phyloP scores from a whole-genome alignment of 2,888 invertebrate species.

The Sesia bembeciformis region DNA sequence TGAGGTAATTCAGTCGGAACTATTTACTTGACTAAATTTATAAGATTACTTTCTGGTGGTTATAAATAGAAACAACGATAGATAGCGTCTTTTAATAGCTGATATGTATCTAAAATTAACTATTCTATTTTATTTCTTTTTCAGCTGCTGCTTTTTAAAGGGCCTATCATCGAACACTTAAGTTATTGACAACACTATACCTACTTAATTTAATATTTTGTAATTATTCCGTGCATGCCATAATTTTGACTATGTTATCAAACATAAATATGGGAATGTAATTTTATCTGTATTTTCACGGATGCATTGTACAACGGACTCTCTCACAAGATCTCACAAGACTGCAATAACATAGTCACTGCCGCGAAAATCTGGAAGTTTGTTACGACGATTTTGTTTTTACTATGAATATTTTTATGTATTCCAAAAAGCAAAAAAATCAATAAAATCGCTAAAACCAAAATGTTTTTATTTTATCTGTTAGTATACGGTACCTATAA shows the following conservation, averaged over 20 bases:
- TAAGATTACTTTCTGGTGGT: neutral
- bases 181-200: slow-evolving; percentile 17
- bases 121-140: slow-evolving; percentile 27
- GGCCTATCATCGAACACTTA: slow-evolving; percentile 44
- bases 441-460: slow-evolving; percentile 47
- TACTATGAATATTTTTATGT: slow-evolving; percentile 63
- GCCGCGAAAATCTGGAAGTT: slow-evolving; percentile 45
- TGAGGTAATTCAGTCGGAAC: neutral
- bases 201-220: slow-evolving; percentile 43
- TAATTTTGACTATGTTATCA: slow-evolving; percentile 57
- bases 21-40: neutral
- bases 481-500: neutral
- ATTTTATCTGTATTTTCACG: neutral
- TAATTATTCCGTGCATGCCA: slow-evolving; percentile 32
- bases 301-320: neutral
- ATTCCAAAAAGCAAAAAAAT: slow-evolving; percentile 40
- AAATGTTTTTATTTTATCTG: slow-evolving; percentile 12
- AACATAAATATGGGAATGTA: slow-evolving; percentile 9
- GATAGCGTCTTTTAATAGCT: no score
- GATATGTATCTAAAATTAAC: no score
- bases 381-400: slow-evolving; percentile 57
- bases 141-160: slow-evolving; percentile 69
- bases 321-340: slow-evolving; percentile 40
- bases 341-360: slow-evolving; percentile 70
- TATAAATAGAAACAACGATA: neutral